A percentile compares a stretch with the other conserved stretches of the same genome.
These are phyloP conservation scores for Holacanthella duospinosa DNA, from an alignment of 2,888 invertebrate species.

Conservation along the genomic window DNA sequence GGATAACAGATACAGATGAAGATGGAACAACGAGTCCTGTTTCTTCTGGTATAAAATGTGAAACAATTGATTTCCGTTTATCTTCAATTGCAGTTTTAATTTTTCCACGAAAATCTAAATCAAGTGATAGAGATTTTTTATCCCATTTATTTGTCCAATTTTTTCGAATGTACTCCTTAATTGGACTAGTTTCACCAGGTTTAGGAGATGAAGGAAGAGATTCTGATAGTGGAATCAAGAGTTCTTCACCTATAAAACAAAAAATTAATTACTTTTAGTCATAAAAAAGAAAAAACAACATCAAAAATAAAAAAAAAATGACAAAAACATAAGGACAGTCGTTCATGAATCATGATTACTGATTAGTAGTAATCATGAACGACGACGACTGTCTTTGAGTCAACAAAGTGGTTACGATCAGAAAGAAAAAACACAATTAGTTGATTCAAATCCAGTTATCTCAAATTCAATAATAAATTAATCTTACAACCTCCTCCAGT, in stretches of 20 bases:
- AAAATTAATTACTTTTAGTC: background rate
- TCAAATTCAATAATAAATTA: too few species aligned
- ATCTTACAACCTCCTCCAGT: too few species aligned
- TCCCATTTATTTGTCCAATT: conserved; percentile 35
- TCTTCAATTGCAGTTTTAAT: conserved; percentile 35
- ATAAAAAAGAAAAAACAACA: background rate
- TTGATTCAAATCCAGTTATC: too few species aligned
- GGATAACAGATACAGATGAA: conserved; percentile 8
- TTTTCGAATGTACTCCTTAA: conserved; percentile 38
- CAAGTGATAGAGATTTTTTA: conserved; percentile 31
- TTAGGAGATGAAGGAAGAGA: conserved; percentile 26
- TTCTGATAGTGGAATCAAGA: conserved; percentile 11
- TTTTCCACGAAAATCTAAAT: conserved; percentile 34
- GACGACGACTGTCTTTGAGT: too few species aligned
- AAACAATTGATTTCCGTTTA: conserved; percentile 28
- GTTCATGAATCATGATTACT: background rate
- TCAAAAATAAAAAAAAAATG: too few species aligned
- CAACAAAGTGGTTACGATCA: too few species aligned
- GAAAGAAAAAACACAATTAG: too few species aligned
- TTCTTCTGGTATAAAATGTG: conserved; percentile 33
- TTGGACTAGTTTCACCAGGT: conserved; percentile 37
- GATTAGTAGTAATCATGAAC: too few species aligned
- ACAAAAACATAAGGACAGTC: background rate
- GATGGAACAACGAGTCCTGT: conserved; percentile 11
- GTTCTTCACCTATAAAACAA: conserved; percentile 12